Conservation (phyloP, 2,113 vertebrate genomes). For the Heterochromis multidens region DNA sequence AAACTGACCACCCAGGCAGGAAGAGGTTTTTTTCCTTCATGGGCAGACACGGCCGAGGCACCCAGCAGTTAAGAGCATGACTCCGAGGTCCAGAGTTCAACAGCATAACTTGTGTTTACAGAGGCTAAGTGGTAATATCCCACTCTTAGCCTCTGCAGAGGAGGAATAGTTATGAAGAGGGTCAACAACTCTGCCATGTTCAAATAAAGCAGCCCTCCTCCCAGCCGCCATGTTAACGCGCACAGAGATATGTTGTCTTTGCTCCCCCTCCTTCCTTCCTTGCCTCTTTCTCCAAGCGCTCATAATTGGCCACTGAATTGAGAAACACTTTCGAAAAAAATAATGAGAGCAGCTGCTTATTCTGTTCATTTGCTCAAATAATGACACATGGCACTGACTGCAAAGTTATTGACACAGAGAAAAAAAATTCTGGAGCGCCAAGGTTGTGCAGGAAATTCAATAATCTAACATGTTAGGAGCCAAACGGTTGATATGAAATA, state of each 20-base stretch:
- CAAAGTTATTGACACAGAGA: conserved; percentile 18
- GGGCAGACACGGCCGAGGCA: conserved; percentile 6
- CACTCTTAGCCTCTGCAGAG: conserved; percentile 49
- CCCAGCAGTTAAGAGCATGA: conserved; percentile 19
- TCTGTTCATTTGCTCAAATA: conserved; percentile 25
- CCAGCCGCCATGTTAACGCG: background rate
- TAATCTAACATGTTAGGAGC: conserved; percentile 6
- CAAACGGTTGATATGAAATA: conserved; percentile 4
- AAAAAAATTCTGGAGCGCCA: conserved; percentile 6
- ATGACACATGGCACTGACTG: conserved; percentile 18
- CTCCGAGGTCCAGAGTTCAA: conserved; percentile 59
- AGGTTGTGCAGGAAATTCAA: background rate
- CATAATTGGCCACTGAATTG: background rate
- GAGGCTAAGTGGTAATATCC: conserved; percentile 67
- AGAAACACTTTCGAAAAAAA: conserved; percentile 33
- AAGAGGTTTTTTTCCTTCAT: background rate
- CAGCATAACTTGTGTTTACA: conserved; percentile 64
- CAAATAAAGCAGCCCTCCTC: conserved; percentile 52
- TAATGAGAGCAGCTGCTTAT: conserved; percentile 32
- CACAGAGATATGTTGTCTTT: conserved; percentile 15
- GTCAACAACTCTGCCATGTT: conserved; percentile 59
- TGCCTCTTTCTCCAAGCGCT: background rate
- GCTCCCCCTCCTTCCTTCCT: background rate
- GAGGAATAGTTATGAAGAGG: conserved; percentile 49
- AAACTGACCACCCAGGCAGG: conserved; percentile 41